Conservation (phyloP, 2,797 vertebrate genomes). For the Poliocrania exsul region DNA sequence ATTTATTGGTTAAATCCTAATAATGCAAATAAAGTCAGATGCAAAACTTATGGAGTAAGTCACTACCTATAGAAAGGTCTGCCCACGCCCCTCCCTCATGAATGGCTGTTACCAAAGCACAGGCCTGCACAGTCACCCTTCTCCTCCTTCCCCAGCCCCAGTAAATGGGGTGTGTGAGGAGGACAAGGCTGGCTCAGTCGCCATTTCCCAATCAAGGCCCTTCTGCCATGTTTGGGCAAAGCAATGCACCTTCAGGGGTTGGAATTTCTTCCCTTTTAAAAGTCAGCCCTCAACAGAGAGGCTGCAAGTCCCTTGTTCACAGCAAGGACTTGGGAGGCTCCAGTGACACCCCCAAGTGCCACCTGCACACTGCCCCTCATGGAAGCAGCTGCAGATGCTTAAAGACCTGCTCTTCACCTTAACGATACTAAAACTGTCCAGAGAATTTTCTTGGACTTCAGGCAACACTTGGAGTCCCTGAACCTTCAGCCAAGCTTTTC, state of each 20-base stretch:
- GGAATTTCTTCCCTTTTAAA: background rate
- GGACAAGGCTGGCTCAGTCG: background rate
- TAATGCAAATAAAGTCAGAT: background rate
- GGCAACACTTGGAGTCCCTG: background rate
- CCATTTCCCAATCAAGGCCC: background rate
- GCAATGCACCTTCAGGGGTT: too few relatives aligned
- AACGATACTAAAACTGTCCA: too few relatives aligned
- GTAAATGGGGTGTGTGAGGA: background rate
- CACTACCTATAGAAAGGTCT: accelerated
- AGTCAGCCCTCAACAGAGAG: too few relatives aligned
- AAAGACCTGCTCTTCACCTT: too few relatives aligned
- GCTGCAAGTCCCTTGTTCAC: background rate
- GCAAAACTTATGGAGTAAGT: background rate
- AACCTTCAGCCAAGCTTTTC: background rate
- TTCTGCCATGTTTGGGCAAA: background rate
- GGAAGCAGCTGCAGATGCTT: background rate
- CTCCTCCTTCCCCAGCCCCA: background rate
- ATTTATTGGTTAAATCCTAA: conserved; percentile 6
- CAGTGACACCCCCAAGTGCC: background rate
- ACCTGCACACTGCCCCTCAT: background rate
- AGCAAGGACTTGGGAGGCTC: background rate
- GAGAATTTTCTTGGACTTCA: too few relatives aligned
- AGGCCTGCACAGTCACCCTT: background rate
- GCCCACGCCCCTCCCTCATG: accelerated
- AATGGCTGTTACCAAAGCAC: background rate